phyloP scores from a whole-genome alignment of 23 tunicate species.

The Oikopleura dioica region DNA sequence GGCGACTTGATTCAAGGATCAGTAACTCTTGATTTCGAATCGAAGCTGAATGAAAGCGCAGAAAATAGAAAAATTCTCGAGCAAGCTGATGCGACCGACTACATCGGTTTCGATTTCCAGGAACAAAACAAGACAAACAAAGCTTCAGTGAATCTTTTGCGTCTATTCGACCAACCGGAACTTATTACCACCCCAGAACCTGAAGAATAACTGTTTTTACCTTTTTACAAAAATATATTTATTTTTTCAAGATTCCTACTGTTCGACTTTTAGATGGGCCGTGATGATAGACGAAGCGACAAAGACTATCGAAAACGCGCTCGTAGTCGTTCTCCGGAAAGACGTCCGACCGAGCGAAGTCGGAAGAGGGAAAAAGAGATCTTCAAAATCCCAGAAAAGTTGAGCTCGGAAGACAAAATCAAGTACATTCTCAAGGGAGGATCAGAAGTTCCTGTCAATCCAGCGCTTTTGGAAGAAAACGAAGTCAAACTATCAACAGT shows the following conservation, averaged over 20 bases:
- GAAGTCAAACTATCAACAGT: not conserved
- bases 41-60: not conserved
- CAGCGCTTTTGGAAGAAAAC: not conserved
- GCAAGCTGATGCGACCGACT: not conserved
- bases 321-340: constrained; percentile 1
- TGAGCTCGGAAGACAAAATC: not conserved
- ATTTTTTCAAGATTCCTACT: not conserved
- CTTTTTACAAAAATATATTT: not conserved
- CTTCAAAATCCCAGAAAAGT: not conserved
- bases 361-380: not conserved
- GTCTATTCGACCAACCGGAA: not conserved
- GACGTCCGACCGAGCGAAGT: not conserved
- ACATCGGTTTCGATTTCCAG: not conserved
- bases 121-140: not conserved
- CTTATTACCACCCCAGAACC: too few relatives aligned
- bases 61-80: not conserved
- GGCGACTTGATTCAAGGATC: not conserved
- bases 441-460: not conserved
- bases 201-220: not conserved
- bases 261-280: too few relatives aligned
- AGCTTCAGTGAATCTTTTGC: not conserved
- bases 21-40: not conserved
- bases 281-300: too few relatives aligned
- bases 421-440: not conserved
- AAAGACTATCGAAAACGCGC: constrained; percentile 3